Percentiles rank a stretch among this genome's conserved stretches.
Evolutionary conservation across 2,113 vertebrate species (phyloP).

Genomic region (Phyllopteryx taeniolatus): DNA sequence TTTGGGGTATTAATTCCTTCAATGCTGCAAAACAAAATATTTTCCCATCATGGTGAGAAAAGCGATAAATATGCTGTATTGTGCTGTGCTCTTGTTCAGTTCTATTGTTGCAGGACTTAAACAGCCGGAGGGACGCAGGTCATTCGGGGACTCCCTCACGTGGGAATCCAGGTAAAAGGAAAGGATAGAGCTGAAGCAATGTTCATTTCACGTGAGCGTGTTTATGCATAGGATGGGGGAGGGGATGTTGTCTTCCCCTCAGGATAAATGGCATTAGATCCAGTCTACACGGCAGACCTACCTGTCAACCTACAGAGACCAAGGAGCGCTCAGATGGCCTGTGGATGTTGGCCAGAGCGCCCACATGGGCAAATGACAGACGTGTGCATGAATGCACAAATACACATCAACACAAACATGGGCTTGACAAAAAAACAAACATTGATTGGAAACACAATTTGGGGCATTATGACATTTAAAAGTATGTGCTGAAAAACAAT

Average conservation of each 20-base stretch:
- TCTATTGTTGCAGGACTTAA: constrained; percentile 9
- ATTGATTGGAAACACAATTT: constrained; percentile 16
- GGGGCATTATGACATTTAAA: constrained; percentile 7
- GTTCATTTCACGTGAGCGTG: constrained; percentile 14
- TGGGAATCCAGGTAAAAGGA: constrained; percentile 43
- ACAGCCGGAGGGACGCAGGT: constrained; percentile 18
- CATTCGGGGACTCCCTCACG: constrained; percentile 26
- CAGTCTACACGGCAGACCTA: constrained; percentile 51
- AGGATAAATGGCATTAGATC: constrained; percentile 50
- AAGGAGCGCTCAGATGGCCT: constrained; percentile 45
- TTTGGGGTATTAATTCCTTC: no score
- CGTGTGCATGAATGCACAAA: constrained; percentile 36
- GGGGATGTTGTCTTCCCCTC: constrained; percentile 16
- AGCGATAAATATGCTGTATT: background rate
- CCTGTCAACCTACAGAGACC: constrained; percentile 64
- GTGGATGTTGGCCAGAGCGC: constrained; percentile 63
- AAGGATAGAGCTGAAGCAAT: constrained; percentile 8
- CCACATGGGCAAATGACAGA: constrained; percentile 51
- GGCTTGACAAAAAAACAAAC: background rate
- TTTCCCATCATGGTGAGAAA: background rate
- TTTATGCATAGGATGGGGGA: background rate
- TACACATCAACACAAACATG: constrained; percentile 14
- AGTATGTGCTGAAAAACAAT: background rate
- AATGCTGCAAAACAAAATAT: background rate
- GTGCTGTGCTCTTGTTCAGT: background rate